phyloP scores from a whole-genome alignment of 1,140 invertebrate species.

The Helicoverpa zea region DNA sequence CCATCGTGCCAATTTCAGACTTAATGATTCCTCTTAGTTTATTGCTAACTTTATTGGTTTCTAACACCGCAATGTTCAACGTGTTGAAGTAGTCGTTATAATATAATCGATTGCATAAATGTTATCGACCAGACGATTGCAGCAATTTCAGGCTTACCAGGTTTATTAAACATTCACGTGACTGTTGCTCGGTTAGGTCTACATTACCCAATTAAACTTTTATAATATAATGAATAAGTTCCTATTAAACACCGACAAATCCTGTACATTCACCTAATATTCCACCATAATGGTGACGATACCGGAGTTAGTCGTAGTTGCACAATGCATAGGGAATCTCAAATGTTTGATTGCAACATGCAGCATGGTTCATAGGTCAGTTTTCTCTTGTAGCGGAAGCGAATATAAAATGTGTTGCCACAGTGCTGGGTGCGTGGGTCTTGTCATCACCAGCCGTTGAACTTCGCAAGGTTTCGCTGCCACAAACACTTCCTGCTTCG shows the following conservation, averaged over 20 bases:
- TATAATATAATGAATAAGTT: no score
- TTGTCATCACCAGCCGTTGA: conserved; percentile 72
- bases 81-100: not conserved
- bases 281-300: conserved; percentile 31
- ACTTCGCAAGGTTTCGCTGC: conserved; percentile 68
- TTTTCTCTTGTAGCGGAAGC: conserved; percentile 74
- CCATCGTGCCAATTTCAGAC: conserved; percentile 64
- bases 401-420: conserved; percentile 52
- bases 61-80: not conserved
- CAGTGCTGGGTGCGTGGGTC: conserved; percentile 56
- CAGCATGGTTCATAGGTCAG: conserved; percentile 65
- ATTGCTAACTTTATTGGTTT: conserved; percentile 5
- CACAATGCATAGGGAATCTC: conserved; percentile 52
- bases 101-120: conserved; percentile 36
- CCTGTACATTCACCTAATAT: not conserved
- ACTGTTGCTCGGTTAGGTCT: not conserved
- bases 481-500: conserved; percentile 65
- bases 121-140: conserved; percentile 18
- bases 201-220: not conserved
- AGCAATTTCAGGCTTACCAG: conserved; percentile 28
- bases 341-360: conserved; percentile 52
- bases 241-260: no score
- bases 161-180: conserved; percentile 31
- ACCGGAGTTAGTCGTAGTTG: conserved; percentile 39
- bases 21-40: conserved; percentile 16